Evolutionary conservation across 2,888 invertebrate species (phyloP), one percentile per base, ranked within the genome.

Genomic region (Melikaiella ostensackeni): DNA sequence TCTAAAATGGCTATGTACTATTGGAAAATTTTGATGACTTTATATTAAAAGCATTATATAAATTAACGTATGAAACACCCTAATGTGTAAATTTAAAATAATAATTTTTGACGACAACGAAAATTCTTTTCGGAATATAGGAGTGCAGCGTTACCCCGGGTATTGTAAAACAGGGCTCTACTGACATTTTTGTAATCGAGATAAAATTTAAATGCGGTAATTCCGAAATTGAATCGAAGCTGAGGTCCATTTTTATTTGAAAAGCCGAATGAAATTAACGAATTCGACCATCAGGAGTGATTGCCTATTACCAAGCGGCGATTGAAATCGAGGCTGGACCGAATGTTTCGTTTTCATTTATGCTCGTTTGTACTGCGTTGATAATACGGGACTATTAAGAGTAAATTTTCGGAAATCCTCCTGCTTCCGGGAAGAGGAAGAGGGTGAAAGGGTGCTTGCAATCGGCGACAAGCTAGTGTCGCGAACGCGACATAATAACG

Each of bases 401-500:
- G 66, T 70, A 46, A 42, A 50, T 50, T 33, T 30, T 50, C 50
- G 70, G 30, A 50, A 70, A 70, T 70, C 50, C 30, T 70, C 11
- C 2, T n/a, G 46, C 42, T 46, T 66, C 33, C 33, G 62, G 57
- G 55, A 57, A 50, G 11, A 24, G 24, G 24, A 13, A 57, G 24
- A 33, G 19, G n/a, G 30, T 16, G 21, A 35, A 35, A 62, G 35
- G 30, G 19, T 33, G 35, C 62, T 62, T 46, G 66, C 70, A 57
- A 78, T 74, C 61, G 74, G 73, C 75, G 73, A 70, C 70, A 73
- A 75, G 77, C 75, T 61, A 64, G 77, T 55, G 73, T 35, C n/a
- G 66, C 33, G 61, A 79, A 70, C 73, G 78, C 64, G 66, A 59
- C 79, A 74, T 82, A 79, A 82, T 78, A 80, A 78, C 59, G 27